Percentiles rank a stretch among this genome's conserved stretches.
Evolutionary conservation across 1,140 invertebrate genomes (phyloP).

Genomic region (Brachionus rotundiformis): DNA sequence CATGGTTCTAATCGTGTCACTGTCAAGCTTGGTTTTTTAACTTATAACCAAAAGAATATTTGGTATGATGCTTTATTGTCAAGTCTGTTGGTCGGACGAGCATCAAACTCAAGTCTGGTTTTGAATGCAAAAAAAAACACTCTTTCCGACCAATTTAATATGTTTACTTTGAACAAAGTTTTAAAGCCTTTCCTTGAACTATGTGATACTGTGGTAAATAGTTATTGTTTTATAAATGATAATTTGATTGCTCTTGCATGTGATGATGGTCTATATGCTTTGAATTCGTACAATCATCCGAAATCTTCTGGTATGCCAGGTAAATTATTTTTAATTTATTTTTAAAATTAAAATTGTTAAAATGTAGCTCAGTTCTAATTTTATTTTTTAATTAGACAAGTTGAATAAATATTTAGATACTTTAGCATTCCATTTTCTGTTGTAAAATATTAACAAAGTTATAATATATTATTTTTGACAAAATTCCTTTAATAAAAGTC

Average conservation of each 20-base stretch:
- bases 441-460: no score
- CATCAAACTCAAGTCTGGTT: constrained; percentile 9
- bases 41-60: constrained; percentile 45
- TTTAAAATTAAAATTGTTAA: background rate
- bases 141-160: constrained; percentile 33
- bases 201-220: constrained; percentile 47
- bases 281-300: constrained; percentile 49
- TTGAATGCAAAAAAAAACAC: constrained; percentile 8
- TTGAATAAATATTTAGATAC: no score
- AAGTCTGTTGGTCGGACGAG: background rate
- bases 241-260: constrained; percentile 48
- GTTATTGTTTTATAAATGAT: constrained; percentile 52
- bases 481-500: no score
- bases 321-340: background rate
- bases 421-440: no score
- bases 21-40: constrained; percentile 14
- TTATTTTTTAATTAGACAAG: constrained; percentile 4
- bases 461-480: no score
- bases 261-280: constrained; percentile 45
- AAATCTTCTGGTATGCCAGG: constrained; percentile 38
- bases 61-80: constrained; percentile 49
- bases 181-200: constrained; percentile 43
- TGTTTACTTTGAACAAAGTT: constrained; percentile 28
- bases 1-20: background rate
- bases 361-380: background rate